Evolutionary conservation across 1,140 invertebrate species (phyloP).

Genomic region (Listronotus oregonensis): DNA sequence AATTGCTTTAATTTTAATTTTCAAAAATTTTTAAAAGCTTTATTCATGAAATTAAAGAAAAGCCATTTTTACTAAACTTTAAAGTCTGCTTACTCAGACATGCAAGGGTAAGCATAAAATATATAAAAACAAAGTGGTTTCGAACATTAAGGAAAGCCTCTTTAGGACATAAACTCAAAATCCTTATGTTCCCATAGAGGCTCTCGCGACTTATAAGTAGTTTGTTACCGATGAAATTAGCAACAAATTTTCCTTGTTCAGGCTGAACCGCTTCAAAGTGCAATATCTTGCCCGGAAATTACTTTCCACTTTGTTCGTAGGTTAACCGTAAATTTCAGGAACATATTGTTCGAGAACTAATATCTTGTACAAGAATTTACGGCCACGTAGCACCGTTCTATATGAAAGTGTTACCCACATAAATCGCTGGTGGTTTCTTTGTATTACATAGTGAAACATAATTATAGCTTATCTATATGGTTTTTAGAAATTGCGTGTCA

Average conservation of each 20-base stretch:
- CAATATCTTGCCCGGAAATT: constrained; percentile 26
- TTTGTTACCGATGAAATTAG: constrained; percentile 14
- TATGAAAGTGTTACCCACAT: background rate
- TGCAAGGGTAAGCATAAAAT: background rate
- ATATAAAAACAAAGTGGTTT: no score
- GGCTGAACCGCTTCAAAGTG: constrained; percentile 14
- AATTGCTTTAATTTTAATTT: no score
- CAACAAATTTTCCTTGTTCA: constrained; percentile 15
- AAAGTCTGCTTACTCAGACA: no score
- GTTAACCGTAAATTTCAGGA: constrained; percentile 20
- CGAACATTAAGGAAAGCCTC: no score
- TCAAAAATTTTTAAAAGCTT: no score
- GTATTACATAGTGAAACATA: background rate
- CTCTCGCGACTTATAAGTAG: constrained; percentile 4
- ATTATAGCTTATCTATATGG: no score
- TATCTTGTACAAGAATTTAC: constrained; percentile 26
- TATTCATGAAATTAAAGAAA: no score
- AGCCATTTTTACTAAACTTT: no score
- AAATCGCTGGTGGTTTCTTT: background rate
- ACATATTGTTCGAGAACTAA: constrained; percentile 25
- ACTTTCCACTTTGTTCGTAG: constrained; percentile 22
- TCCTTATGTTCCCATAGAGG: background rate
- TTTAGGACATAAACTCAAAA: no score
- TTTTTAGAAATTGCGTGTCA: no score
- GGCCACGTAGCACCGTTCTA: constrained; percentile 1